phyloP scores from a whole-genome alignment of 1,140 invertebrate genomes.

The Cotesia glomerata region DNA sequence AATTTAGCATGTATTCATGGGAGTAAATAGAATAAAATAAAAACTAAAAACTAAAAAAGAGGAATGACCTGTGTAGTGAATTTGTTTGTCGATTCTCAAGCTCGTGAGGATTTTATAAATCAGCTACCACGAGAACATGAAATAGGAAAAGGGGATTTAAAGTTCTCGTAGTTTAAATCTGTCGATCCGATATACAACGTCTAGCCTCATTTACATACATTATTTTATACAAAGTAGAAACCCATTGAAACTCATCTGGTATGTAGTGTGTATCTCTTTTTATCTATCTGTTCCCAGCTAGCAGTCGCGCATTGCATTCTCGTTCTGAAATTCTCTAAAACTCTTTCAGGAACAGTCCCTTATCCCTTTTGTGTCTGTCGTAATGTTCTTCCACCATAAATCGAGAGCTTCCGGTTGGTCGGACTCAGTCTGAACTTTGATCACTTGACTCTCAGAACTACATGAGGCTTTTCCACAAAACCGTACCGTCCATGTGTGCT shows the following conservation, averaged over 20 bases:
- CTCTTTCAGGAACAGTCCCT: neutral
- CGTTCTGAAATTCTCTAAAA: neutral
- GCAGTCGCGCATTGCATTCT: neutral
- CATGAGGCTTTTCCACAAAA: constrained; percentile 8
- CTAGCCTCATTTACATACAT: constrained; percentile 7
- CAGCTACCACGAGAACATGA: neutral
- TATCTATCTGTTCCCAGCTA: neutral
- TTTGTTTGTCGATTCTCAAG: constrained; percentile 33
- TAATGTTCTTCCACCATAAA: constrained; percentile 25
- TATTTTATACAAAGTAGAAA: constrained; percentile 6
- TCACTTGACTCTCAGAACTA: constrained; percentile 22
- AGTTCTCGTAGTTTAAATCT: constrained; percentile 13
- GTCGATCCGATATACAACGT: neutral
- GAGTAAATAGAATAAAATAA: constrained; percentile 17
- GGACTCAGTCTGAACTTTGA: constrained; percentile 26
- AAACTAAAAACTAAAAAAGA: constrained; percentile 1
- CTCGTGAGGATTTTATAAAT: constrained; percentile 14
- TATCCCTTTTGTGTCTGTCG: constrained; percentile 4
- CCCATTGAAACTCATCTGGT: neutral
- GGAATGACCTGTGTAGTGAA: constrained; percentile 7
- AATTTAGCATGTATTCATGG: constrained; percentile 13
- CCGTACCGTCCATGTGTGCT: neutral
- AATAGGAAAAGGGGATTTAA: neutral
- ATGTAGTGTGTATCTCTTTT: neutral
- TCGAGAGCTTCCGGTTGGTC: constrained; percentile 21